A percentile compares a stretch with the other conserved stretches of the same genome.
These are phyloP conservation scores for Teinopalpus imperialis DNA, from an alignment of 2,888 invertebrate genomes.

Conservation along the genomic window DNA sequence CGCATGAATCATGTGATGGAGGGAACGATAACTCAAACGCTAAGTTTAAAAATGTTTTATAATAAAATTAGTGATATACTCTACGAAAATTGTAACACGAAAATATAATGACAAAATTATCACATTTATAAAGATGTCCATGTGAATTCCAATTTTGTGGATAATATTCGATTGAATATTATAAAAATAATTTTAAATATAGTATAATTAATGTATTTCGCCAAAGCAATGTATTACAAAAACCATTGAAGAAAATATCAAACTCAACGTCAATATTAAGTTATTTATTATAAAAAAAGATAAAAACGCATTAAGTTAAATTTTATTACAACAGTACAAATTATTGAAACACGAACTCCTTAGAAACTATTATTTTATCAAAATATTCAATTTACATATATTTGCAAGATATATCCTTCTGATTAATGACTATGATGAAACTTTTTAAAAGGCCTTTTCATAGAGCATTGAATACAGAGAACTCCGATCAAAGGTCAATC, in stretches of 20 bases:
- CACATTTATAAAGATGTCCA: no score
- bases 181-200: no score
- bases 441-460: conserved; percentile 18
- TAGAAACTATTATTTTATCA: not conserved
- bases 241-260: not conserved
- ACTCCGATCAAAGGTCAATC: conserved; percentile 35
- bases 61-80: no score
- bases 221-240: not conserved
- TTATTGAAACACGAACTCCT: not conserved
- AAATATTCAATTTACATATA: conserved; percentile 13
- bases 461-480: conserved; percentile 31
- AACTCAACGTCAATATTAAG: not conserved
- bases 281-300: not conserved
- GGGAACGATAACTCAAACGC: conserved; percentile 27
- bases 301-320: not conserved
- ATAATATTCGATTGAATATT: no score
- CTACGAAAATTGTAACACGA: no score
- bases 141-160: no score
- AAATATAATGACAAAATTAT: no score
- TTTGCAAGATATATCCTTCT: conserved; percentile 21
- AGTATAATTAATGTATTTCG: no score
- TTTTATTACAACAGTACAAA: conserved; percentile 5
- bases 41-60: no score
- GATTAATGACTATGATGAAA: conserved; percentile 15
- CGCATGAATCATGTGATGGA: conserved; percentile 59